Conservation (phyloP, 2,888 invertebrate genomes). For the Drosophila kuntzei region DNA sequence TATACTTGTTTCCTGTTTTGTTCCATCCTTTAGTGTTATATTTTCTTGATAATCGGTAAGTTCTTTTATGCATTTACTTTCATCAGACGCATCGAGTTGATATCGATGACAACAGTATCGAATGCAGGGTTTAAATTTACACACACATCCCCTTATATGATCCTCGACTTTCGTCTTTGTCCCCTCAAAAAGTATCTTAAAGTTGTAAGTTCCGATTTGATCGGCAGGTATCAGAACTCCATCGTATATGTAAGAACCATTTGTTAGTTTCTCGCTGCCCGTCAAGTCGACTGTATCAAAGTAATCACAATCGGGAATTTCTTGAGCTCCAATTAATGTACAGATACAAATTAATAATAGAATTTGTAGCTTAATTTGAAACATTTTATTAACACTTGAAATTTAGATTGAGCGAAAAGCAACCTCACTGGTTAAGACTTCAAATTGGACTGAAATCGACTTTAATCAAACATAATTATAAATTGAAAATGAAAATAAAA, state of each 20-base stretch:
- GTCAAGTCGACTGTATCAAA: not conserved
- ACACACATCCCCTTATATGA: not conserved
- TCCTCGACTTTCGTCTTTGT: not conserved
- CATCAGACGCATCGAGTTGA: no score
- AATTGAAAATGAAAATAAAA: no score
- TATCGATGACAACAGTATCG: no score
- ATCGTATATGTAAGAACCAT: not conserved
- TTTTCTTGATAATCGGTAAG: no score
- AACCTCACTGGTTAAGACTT: not conserved
- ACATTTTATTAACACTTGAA: not conserved
- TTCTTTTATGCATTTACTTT: no score
- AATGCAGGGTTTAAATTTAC: no score
- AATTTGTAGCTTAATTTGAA: not conserved
- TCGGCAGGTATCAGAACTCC: not conserved
- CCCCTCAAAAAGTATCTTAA: not conserved
- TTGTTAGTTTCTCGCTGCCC: not conserved
- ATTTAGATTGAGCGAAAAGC: not conserved
- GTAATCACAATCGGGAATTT: not conserved
- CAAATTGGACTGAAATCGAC: not conserved
- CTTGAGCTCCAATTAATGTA: not conserved
- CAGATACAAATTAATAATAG: not conserved
- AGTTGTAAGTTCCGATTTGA: not conserved
- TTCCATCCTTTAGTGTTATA: no score
- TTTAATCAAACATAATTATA: no score
- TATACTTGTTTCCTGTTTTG: no score